Evolutionary conservation across 2,888 invertebrate species (phyloP).

Genomic region (Sussaba pulchella): DNA sequence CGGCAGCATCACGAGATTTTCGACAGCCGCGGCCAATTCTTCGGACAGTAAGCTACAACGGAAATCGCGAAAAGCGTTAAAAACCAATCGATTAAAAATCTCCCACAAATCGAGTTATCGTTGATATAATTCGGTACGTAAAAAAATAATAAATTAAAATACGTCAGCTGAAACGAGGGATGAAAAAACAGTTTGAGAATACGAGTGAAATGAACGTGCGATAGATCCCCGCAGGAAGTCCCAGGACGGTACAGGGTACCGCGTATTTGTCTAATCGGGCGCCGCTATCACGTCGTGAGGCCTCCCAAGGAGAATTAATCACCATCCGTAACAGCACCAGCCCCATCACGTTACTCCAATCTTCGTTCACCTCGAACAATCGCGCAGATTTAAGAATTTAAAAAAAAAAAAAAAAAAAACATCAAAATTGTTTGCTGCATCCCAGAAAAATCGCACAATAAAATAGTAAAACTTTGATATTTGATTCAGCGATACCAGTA

Average conservation of each 20-base stretch:
- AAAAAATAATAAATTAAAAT: too few relatives aligned
- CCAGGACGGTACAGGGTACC: slow-evolving; percentile 83
- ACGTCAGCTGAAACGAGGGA: too few relatives aligned
- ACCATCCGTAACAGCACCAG: not conserved
- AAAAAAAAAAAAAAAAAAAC: not conserved
- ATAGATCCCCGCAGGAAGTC: slow-evolving; percentile 81
- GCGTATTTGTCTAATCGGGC: slow-evolving; percentile 77
- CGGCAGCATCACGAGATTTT: slow-evolving; percentile 85
- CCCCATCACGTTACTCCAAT: not conserved
- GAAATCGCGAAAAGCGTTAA: not conserved
- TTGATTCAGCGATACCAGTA: slow-evolving; percentile 7
- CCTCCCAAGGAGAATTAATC: slow-evolving; percentile 81
- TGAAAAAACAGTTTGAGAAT: too few relatives aligned
- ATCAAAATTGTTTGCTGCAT: slow-evolving; percentile 49
- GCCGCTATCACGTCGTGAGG: slow-evolving; percentile 82
- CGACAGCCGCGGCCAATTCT: slow-evolving; percentile 87
- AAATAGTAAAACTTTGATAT: slow-evolving; percentile 12
- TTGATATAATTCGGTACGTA: too few relatives aligned
- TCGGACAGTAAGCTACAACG: slow-evolving; percentile 82
- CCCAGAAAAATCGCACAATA: slow-evolving; percentile 61
- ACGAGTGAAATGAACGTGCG: slow-evolving; percentile 44
- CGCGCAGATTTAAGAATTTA: not conserved
- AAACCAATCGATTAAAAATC: not conserved
- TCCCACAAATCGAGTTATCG: too few relatives aligned
- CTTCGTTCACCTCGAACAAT: not conserved